Base-by-base conservation (phyloP, 1,140 invertebrate genomes). In the Ephestia elutella region DNA sequence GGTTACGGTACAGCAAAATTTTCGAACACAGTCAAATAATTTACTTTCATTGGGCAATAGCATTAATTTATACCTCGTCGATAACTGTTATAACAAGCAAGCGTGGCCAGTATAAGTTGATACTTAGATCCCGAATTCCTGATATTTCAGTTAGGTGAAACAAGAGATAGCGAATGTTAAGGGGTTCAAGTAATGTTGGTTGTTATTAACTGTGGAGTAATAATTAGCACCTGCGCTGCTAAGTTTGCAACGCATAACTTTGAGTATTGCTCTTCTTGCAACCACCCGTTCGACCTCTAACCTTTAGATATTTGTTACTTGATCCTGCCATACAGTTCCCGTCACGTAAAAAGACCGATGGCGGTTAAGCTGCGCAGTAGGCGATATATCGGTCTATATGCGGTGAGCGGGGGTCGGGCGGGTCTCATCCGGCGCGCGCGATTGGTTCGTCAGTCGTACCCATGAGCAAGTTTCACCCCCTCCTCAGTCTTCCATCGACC, bases 201-300 rank as follows among this genome's bases (percentile, higher is more conserved):
- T 5, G 18, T 32, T 28, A 18, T n/a, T 18, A n/a, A 21, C 28
- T 20, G 35, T 44, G 18, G 18, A 48, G 19, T 56, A 18, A 20
- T 48, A 56, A 56, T 56, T 56, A 21, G 35, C 54, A 56, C 32
- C 32, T 21, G 53, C 35, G 28, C 5, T 56, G 17, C 49, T 50
- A 57, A 57, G 48, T 50, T 54, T 32, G 50, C 25, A 32, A 35
- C 25, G 48, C 28, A 38, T 48, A 50, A 49, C 21, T 57, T 57
- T 15, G 53, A 10, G 15, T 50, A 56, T 35, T 48, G 7, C 3
- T 44, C n/a, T 1, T 13, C n/a, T 44, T 44, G 38, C 10, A 15
- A 15, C 38, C 10, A 15, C 1, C 15, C 10, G 2, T 44, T 44
- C 13, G 38, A 32, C 38, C 38, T 8, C 2, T 44, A 38, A 11